A percentile compares a stretch with the other conserved stretches of the same genome.
Conservation (phyloP, 2,888 invertebrate genomes). For the Criorhina ranunculi region DNA sequence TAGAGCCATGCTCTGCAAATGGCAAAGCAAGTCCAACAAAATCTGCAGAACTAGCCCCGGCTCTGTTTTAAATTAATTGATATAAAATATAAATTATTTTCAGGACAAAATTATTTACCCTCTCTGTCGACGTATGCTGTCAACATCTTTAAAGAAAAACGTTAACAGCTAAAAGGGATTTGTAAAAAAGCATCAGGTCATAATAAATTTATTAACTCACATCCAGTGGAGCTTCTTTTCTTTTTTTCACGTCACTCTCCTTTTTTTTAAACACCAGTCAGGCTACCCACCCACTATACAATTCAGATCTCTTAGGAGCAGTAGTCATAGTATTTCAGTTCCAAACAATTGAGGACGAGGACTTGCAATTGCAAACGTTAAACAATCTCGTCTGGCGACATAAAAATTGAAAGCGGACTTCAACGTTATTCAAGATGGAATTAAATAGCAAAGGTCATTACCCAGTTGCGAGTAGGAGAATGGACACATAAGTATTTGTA, state of each 20-base stretch:
- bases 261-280: background rate
- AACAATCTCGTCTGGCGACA: slow-evolving; percentile 6
- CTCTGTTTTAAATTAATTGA: background rate
- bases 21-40: no score
- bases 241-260: background rate
- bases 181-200: background rate
- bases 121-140: no score
- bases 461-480: background rate
- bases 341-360: background rate
- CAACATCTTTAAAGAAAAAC: no score
- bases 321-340: background rate
- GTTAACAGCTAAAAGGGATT: background rate
- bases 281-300: background rate
- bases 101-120: background rate
- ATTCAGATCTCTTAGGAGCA: background rate
- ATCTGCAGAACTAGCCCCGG: no score
- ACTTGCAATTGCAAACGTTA: background rate
- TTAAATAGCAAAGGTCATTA: background rate
- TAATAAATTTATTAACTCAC: slow-evolving; percentile 5
- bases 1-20: no score
- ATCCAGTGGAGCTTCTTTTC: background rate
- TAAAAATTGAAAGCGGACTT: background rate
- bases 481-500: background rate
- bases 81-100: slow-evolving; percentile 4
- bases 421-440: background rate